These are phyloP conservation scores for Drosophila mettleri DNA, from an alignment of 2,888 invertebrate genomes.

Conservation along the genomic window DNA sequence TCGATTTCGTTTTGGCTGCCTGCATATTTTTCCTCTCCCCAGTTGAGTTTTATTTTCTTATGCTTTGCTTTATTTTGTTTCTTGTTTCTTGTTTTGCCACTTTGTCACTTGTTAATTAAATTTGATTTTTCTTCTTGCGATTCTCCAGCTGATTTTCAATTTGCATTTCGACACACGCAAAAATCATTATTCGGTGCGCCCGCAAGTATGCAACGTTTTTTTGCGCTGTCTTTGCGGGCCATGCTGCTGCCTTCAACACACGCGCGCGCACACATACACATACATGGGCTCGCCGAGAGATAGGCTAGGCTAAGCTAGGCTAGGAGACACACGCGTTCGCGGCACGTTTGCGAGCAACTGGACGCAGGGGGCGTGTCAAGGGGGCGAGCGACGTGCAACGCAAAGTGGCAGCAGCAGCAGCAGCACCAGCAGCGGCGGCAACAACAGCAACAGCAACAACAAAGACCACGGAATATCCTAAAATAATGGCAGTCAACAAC, in stretches of 20 bases:
- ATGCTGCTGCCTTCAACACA: conserved; percentile 77
- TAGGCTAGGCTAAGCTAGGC: conserved; percentile 52
- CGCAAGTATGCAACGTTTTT: conserved; percentile 73
- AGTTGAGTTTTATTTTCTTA: conserved; percentile 2
- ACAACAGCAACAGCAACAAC: conserved; percentile 47
- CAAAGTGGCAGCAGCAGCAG: conserved; percentile 64
- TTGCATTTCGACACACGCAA: conserved; percentile 58
- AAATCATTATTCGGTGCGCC: conserved; percentile 77
- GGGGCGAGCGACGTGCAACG: conserved; percentile 54
- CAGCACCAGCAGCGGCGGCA: conserved; percentile 53
- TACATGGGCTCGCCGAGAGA: conserved; percentile 37
- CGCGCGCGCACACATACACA: conserved; percentile 45
- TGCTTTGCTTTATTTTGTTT: background rate
- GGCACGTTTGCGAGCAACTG: conserved; percentile 46
- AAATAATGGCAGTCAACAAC: conserved; percentile 38
- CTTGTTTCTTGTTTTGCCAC: conserved; percentile 15
- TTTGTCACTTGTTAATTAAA: conserved; percentile 29
- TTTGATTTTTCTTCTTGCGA: conserved; percentile 17
- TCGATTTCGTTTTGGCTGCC: conserved; percentile 39
- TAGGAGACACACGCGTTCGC: conserved; percentile 57
- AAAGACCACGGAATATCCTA: conserved; percentile 44
- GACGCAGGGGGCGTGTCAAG: conserved; percentile 20
- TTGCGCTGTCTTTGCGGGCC: conserved; percentile 73
- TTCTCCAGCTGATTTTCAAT: conserved; percentile 41
- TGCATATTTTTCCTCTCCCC: conserved; percentile 44